Evolutionary conservation across 2,888 invertebrate species (phyloP), one percentile per base, ranked within the genome.

Genomic region (Clepsis dumicolana): DNA sequence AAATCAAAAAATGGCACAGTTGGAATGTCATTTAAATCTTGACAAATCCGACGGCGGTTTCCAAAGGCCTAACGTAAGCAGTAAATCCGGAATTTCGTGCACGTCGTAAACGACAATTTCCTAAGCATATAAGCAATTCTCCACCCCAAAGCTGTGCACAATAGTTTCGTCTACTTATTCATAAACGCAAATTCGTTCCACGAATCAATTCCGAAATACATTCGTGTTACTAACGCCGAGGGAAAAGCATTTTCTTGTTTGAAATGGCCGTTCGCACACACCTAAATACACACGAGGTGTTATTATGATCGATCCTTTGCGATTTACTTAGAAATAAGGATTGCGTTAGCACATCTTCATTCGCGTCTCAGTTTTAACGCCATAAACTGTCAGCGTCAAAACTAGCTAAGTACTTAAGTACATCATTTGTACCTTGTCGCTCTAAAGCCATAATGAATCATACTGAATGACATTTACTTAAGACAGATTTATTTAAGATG

Each of bases 181-280:
- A 54, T 61, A 66, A 65, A 59, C 59, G 56, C 32, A 50, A 56
- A 61, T 25, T 24, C 48, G 54, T 57, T 18, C 29, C 48, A 52
- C 65, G 61, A 70, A 65, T 60, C 54, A 54, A 56, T 64, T 21
- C 35, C 57, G 38, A 35, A 38, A 63, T 25, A 60, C 16, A 21
- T 52, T 8, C 24, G 18, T 18, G 50, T 54, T 48, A 54, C 56
- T 14, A 53, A 24, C 14, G 29, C 50, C 18, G 38, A 32, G 29
- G 41, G 27, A 52, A 73, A 73, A 70, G 73, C 72, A 64, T 73
- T 73, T 73, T 62, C 64, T 64, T 70, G 72, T 72, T 62, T 25
- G 57, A 62, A 65, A 66, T 64, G 70, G 56, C 16, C 68, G 56
- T 29, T 44, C 18, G 29, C 59, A 53, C 71, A 63, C 65, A 70